A percentile compares a stretch with the other conserved stretches of the same genome.
phyloP scores from a whole-genome alignment of 2,888 invertebrate genomes.

The Nephrotoma guestfalica region DNA sequence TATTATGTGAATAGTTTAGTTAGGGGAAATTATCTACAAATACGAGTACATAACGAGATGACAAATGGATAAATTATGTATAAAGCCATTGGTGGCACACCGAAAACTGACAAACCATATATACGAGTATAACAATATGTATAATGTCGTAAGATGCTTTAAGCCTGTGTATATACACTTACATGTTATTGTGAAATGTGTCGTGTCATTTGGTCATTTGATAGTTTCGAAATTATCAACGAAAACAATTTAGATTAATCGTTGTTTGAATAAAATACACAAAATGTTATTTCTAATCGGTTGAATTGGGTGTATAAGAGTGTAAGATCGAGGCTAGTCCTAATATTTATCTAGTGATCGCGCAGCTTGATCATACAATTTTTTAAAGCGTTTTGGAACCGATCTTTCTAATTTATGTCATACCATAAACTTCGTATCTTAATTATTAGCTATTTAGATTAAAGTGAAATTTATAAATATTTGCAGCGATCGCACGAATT shows the following conservation, averaged over 20 bases:
- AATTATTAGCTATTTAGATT: too few relatives aligned
- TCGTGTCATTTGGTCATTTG: not conserved
- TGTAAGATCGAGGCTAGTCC: too few relatives aligned
- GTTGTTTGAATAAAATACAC: not conserved
- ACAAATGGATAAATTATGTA: not conserved
- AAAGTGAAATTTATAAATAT: too few relatives aligned
- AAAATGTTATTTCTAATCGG: not conserved
- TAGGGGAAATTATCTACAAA: not conserved
- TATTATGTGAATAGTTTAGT: not conserved
- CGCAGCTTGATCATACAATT: too few relatives aligned
- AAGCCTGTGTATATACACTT: not conserved
- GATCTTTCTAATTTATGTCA: too few relatives aligned
- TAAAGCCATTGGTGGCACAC: not conserved
- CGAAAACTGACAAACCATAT: not conserved
- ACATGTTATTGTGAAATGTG: not conserved
- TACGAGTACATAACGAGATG: not conserved
- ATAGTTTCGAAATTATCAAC: not conserved
- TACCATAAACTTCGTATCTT: too few relatives aligned
- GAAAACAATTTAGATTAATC: not conserved
- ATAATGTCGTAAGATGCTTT: not conserved
- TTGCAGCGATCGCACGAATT: too few relatives aligned
- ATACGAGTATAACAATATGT: not conserved
- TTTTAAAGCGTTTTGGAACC: too few relatives aligned
- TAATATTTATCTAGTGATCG: too few relatives aligned
- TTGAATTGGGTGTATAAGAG: not conserved